Base-by-base conservation (phyloP, 2,888 invertebrate genomes). In the Drosophila mayaguana region DNA sequence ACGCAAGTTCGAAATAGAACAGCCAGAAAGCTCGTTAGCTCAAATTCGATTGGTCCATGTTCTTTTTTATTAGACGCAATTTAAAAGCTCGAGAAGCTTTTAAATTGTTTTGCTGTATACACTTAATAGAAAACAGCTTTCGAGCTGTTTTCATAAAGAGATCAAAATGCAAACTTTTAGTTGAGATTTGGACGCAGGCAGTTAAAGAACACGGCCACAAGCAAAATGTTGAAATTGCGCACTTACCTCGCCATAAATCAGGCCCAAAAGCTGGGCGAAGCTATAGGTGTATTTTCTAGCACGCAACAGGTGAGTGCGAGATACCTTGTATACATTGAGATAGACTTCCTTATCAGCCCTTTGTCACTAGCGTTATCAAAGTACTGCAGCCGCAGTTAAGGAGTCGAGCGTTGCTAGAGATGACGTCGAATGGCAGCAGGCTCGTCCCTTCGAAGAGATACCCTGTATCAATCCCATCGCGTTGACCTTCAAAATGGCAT, bases 381-480 rank as follows among this genome's bases (percentile, higher is more conserved):
- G 74, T 6, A 83, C 57, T 62, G 62, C 61, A 25, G 72, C 81
- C 2, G 32, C 65, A 16, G 57, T 28, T 2, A 65, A 56, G 45
- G 60, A 62, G 6, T 18, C 28, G 18, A 16, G 0, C 2, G 46
- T 6, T 4, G 32, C 25, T 18, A 48, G 57, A 38, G 25, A 67
- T n/a, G 69, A 73, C 25, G 43, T 38, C 0, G 91, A 90, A 43
- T 91, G 91, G 92, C 51, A 84, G 32, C 64, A 74, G 45, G 91
- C 91, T 0, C 80, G 83, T 1, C 81, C 91, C 0, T 91, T 67
- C 42, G 34, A 80, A 8, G 76, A 90, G 9, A 78, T 92, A 9
- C 92, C 92, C 0, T 64, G 66, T 0, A 57, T 73, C 6, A 67
- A 70, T 22, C n/a, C 18, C 36, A 38, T 89, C 0, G 36, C 55